Evolutionary conservation across 2,888 invertebrate species (phyloP).

Genomic region (Acleris cristana): DNA sequence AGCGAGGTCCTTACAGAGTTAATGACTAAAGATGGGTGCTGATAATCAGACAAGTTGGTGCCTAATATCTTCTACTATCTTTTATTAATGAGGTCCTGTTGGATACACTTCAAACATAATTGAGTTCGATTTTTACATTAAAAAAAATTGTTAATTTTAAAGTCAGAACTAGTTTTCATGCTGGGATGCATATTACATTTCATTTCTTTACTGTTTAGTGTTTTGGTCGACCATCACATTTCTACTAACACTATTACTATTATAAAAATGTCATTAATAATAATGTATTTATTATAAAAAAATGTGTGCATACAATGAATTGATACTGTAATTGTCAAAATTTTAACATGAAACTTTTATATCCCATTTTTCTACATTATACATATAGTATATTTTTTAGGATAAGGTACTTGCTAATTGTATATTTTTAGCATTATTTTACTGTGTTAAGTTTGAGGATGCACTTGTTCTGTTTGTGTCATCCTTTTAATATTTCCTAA

Average conservation of each 20-base stretch:
- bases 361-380: slow-evolving; percentile 68
- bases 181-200: background rate
- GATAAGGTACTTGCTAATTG: slow-evolving; percentile 65
- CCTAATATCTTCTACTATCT: too few relatives aligned
- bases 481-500: background rate
- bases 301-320: slow-evolving; percentile 53
- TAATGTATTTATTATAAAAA: slow-evolving; percentile 32
- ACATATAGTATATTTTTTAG: slow-evolving; percentile 60
- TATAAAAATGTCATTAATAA: slow-evolving; percentile 28
- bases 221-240: slow-evolving; percentile 19
- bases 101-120: background rate
- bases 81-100: too few relatives aligned
- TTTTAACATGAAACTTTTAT: slow-evolving; percentile 59
- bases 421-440: slow-evolving; percentile 64
- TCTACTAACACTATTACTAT: slow-evolving; percentile 18
- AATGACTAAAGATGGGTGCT: too few relatives aligned
- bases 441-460: slow-evolving; percentile 53
- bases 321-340: slow-evolving; percentile 45
- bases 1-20: too few relatives aligned
- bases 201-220: slow-evolving; percentile 12
- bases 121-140: background rate
- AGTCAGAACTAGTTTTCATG: slow-evolving; percentile 25
- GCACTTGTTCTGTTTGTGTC: slow-evolving; percentile 48
- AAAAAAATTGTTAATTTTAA: background rate
- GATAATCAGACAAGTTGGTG: too few relatives aligned